Evolutionary conservation across 92 coral and sea anemone species (phyloP).

Genomic region (Parazoanthus atlanticus): DNA sequence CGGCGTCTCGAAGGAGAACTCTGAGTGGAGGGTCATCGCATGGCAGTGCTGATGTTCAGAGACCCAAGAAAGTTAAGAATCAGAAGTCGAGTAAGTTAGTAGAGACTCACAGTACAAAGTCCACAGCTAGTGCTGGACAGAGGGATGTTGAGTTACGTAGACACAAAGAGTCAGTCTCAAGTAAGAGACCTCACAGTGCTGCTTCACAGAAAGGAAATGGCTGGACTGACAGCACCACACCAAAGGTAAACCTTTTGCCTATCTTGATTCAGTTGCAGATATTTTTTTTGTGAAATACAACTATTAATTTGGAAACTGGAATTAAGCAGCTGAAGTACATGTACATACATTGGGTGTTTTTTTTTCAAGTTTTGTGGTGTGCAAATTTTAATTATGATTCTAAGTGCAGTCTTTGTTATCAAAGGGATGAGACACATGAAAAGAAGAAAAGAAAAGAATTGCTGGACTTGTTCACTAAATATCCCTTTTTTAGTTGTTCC

Average conservation of each 20-base stretch:
- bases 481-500: too few relatives aligned
- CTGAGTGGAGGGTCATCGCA: neutral
- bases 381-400: too few relatives aligned
- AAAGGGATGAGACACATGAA: too few relatives aligned
- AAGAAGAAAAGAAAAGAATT: too few relatives aligned
- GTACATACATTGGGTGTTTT: too few relatives aligned
- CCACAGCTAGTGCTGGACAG: neutral
- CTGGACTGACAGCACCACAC: neutral
- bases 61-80: neutral
- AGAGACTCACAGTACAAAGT: neutral
- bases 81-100: slow-evolving; percentile 12
- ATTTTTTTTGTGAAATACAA: too few relatives aligned
- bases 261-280: neutral
- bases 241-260: neutral
- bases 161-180: neutral
- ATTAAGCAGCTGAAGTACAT: too few relatives aligned
- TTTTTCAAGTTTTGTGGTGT: too few relatives aligned
- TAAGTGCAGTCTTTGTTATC: too few relatives aligned
- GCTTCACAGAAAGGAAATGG: neutral
- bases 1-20: slow-evolving; percentile 11
- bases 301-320: neutral
- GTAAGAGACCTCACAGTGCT: slow-evolving; percentile 10
- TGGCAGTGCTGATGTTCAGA: slow-evolving; percentile 4
- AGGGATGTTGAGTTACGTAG: neutral
- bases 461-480: too few relatives aligned